Evolutionary conservation across 92 coral and sea anemone species (phyloP), one percentile per base, ranked within the genome.

Genomic region (Phymanthus crucifer): DNA sequence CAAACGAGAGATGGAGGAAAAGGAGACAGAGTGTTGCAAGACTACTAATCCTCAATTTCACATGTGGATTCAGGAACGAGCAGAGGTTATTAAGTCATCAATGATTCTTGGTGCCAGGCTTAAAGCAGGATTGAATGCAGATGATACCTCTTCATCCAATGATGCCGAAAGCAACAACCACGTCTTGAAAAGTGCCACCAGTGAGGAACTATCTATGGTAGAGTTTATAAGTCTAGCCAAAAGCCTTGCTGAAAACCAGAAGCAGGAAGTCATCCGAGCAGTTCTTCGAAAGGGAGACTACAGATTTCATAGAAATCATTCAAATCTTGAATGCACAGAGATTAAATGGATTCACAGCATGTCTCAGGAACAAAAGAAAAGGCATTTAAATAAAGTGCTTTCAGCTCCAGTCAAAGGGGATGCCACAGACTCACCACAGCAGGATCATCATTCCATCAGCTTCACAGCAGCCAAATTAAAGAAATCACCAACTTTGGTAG

Each of bases 151-250:
- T 45, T 80, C 92, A 12, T 73, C 86, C 32, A 89, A 89, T 71
- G 88, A 78, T 66, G 88, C 89, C 2, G 92, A 85, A 71, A 85
- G 85, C 57, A 85, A 80, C 57, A 80, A 85, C 57, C 89, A 85
- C 43, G 89, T 75, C 38, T 34, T 80, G 31, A 85, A 85, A 45
- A 80, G 82, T 80, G 89, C 85, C 43, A 76, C 74, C 17, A 40
- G 73, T 2, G 74, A 83, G 40, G 83, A 85, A 75, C 84, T 88
- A 88, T 84, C 92, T 17, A 56, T 76, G 13, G 83, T 85, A 19
- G 89, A 88, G 43, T 88, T 88, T 24, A 80, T 76, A 1, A 78
- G 78, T 43, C 61, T 81, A 40, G 43, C 89, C 14, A 85, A 85
- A 46, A 78, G 80, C 1, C 40, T 85, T 34, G 85, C 73, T 2